phyloP scores from a whole-genome alignment of 2,797 vertebrate species.

The Hylomyscus alleni region DNA sequence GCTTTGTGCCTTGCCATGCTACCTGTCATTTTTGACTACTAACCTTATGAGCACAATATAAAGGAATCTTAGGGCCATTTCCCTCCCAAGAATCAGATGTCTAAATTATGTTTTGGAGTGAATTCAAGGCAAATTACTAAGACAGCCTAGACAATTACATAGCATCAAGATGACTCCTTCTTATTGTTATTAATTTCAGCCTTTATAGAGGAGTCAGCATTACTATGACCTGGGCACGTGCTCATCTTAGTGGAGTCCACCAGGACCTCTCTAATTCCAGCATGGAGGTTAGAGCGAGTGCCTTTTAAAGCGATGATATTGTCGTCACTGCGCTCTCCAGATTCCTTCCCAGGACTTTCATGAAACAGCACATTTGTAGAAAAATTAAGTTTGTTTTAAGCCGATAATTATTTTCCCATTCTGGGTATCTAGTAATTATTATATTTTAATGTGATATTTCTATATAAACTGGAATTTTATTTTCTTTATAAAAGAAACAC shows the following conservation, averaged over 20 bases:
- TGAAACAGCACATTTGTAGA: not conserved
- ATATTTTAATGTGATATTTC: slow-evolving; percentile 39
- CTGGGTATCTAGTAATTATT: slow-evolving; percentile 11
- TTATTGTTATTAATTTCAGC: not conserved
- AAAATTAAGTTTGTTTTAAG: not conserved
- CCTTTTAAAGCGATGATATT: not conserved
- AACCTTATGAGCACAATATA: not conserved
- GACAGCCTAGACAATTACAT: not conserved
- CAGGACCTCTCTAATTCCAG: not conserved
- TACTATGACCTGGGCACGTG: not conserved
- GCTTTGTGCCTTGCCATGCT: not conserved
- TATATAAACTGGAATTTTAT: slow-evolving; percentile 56
- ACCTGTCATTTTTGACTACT: not conserved
- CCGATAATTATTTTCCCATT: not conserved
- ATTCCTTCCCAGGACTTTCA: slow-evolving; percentile 1
- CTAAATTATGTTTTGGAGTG: slow-evolving; percentile 33
- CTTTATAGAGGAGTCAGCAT: not conserved
- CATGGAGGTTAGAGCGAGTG: not conserved
- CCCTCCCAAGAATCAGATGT: not conserved
- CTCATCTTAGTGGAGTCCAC: not conserved
- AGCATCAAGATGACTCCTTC: slow-evolving; percentile 12
- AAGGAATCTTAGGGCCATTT: not conserved
- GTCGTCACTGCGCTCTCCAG: not conserved
- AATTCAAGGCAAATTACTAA: slow-evolving; percentile 39
- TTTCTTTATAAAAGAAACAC: not conserved